Percentiles rank a stretch among this genome's conserved stretches.
These are phyloP conservation scores for Graptemys geographica DNA, from an alignment of 2,797 vertebrate species.

Conservation along the genomic window DNA sequence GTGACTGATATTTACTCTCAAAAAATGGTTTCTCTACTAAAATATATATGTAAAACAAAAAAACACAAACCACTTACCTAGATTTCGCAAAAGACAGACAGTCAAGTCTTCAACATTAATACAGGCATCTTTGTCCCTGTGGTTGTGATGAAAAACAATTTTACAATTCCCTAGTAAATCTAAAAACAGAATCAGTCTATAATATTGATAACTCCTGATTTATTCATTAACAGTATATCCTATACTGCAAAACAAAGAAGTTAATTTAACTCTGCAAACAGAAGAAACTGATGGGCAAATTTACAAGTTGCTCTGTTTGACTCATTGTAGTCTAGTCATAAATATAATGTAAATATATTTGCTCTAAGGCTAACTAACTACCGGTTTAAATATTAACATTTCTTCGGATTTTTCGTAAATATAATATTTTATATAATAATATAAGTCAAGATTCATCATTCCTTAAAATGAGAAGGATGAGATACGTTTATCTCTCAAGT, in stretches of 20 bases:
- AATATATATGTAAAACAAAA: slow-evolving; percentile 18
- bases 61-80: slow-evolving; percentile 83
- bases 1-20: not conserved
- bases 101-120: slow-evolving; percentile 88
- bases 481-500: not conserved
- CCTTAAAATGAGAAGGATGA: not conserved
- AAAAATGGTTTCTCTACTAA: not conserved
- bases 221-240: not conserved
- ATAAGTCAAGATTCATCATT: accelerated
- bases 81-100: slow-evolving; percentile 87
- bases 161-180: not conserved
- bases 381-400: accelerated
- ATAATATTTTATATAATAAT: not conserved
- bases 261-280: not conserved
- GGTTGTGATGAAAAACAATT: not conserved
- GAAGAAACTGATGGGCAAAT: not conserved
- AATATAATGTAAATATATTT: not conserved
- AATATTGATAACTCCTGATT: not conserved
- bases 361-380: not conserved
- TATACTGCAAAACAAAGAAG: no score
- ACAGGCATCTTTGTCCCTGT: slow-evolving; percentile 87
- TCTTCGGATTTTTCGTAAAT: not conserved
- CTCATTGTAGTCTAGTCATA: not conserved
- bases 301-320: not conserved
- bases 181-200: not conserved